phyloP scores from a whole-genome alignment of 2,888 invertebrate genomes.

The Operophtera brumata region DNA sequence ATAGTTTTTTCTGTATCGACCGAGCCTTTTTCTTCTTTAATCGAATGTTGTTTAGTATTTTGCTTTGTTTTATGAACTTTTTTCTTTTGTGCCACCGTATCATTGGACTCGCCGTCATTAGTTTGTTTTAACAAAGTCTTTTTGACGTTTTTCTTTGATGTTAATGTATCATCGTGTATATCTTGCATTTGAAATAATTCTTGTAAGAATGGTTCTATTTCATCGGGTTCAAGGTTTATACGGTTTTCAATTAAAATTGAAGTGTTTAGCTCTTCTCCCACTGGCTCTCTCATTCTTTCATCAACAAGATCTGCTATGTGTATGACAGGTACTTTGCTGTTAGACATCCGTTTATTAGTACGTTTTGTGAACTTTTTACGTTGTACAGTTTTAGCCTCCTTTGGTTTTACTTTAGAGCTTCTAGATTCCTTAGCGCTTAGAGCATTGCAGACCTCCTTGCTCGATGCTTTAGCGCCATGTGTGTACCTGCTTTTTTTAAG shows the following conservation, averaged over 20 bases:
- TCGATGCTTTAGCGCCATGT: constrained; percentile 41
- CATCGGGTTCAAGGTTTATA: constrained; percentile 17
- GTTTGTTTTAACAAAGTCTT: neutral
- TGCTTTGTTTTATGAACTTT: constrained; percentile 22
- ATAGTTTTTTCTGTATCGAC: constrained; percentile 37
- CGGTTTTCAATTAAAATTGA: constrained; percentile 43
- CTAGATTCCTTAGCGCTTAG: constrained; percentile 36
- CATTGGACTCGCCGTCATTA: neutral
- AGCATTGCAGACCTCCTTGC: constrained; percentile 42
- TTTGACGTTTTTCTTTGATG: constrained; percentile 22
- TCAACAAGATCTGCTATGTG: constrained; percentile 40
- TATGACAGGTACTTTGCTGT: neutral
- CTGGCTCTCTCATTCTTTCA: constrained; percentile 56
- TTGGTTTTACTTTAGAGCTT: constrained; percentile 37
- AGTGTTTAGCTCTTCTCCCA: constrained; percentile 46
- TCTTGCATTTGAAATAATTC: constrained; percentile 4
- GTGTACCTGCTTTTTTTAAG: constrained; percentile 41
- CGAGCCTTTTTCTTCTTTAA: constrained; percentile 25
- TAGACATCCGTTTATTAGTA: constrained; percentile 13
- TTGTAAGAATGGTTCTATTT: constrained; percentile 38
- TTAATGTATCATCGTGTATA: constrained; percentile 16
- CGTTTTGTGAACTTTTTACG: constrained; percentile 30
- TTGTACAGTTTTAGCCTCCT: constrained; percentile 20
- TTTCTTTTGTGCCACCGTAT: neutral
- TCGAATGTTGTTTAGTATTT: constrained; percentile 22